These are phyloP conservation scores for Crambe crambe DNA, from an alignment of 37 sponge, comb jelly and placozoan species.

Conservation along the genomic window DNA sequence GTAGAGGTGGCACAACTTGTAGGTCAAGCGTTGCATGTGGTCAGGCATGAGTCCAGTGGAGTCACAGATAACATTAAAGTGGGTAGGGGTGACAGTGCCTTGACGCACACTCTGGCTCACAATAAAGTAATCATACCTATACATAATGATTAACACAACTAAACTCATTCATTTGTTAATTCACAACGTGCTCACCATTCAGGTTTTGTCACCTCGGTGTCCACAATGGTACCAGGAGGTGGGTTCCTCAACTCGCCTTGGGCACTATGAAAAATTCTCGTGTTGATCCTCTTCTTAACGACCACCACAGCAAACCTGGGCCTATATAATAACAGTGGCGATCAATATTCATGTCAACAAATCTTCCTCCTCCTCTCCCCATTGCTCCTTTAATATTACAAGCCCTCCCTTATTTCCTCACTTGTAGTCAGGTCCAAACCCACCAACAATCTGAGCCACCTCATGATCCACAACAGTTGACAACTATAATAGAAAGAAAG, in stretches of 20 bases:
- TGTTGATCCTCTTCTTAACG: conserved; percentile 95
- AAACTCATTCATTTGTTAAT: background rate
- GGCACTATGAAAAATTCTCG: conserved; percentile 60
- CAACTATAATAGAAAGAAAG: background rate
- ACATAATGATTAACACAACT: background rate
- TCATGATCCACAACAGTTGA: background rate
- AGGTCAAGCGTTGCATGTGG: conserved; percentile 95
- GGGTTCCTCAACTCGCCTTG: conserved; percentile 69
- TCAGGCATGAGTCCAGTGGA: conserved; percentile 84
- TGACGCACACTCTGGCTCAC: conserved; percentile 94
- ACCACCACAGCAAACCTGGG: conserved; percentile 90
- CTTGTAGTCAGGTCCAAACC: background rate
- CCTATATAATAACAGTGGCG: conserved; percentile 33
- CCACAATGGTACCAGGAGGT: conserved; percentile 93
- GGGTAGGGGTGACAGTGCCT: conserved; percentile 96
- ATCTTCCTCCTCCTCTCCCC: too few relatives aligned
- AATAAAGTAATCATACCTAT: conserved; percentile 98
- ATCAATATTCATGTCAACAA: too few relatives aligned
- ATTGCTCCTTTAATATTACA: background rate
- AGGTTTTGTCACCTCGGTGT: conserved; percentile 82
- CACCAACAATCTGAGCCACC: background rate
- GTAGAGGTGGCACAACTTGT: conserved; percentile 96
- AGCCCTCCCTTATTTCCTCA: background rate
- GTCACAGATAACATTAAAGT: conserved; percentile 95
- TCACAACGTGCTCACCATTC: conserved; percentile 56